Percentiles rank a stretch among this genome's conserved stretches.
phyloP scores from a whole-genome alignment of 2,113 vertebrate species.

The Apodemus speciosus region DNA sequence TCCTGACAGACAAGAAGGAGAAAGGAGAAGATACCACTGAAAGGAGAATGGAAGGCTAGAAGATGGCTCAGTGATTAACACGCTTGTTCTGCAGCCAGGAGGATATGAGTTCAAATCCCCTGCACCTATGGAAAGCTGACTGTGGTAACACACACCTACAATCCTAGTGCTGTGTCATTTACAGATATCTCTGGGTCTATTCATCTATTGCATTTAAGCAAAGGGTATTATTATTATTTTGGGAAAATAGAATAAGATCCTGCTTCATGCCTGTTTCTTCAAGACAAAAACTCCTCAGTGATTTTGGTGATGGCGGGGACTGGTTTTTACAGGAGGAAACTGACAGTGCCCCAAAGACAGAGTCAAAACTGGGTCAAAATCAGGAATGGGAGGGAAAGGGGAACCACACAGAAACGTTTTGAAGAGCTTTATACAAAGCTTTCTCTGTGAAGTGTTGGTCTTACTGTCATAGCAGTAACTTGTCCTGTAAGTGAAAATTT shows the following conservation, averaged over 20 bases:
- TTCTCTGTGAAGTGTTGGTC: background rate
- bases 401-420: background rate
- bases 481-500: background rate
- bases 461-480: background rate
- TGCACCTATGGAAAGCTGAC: background rate
- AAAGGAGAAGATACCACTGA: background rate
- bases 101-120: background rate
- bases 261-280: background rate
- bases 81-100: background rate
- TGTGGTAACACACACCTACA: background rate
- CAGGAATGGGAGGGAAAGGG: fast-evolving
- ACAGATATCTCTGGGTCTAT: background rate
- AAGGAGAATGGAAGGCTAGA: background rate
- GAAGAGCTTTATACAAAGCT: background rate
- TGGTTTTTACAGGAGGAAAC: background rate
- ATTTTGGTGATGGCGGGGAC: too few relatives aligned
- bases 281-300: background rate
- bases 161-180: background rate
- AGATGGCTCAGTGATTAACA: background rate
- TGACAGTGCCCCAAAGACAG: background rate
- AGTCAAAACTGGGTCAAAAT: background rate
- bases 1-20: background rate
- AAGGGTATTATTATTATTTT: background rate
- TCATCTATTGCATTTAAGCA: background rate
- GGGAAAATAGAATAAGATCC: background rate